A percentile compares a stretch with the other conserved stretches of the same genome.
phyloP scores from a whole-genome alignment of 1,140 invertebrate species.

The Lamellibrachia luymesi region DNA sequence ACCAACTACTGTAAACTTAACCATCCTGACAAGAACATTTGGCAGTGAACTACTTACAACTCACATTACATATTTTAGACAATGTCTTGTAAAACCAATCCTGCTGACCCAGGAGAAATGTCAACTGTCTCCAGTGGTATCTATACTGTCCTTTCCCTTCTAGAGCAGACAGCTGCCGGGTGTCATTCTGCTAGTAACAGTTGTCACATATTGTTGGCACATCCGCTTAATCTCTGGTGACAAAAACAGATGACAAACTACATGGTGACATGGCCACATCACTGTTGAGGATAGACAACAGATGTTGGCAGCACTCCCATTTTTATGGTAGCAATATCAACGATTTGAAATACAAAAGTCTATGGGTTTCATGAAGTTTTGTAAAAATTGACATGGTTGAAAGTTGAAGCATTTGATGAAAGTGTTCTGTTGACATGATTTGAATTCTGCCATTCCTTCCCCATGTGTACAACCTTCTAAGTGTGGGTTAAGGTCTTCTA shows the following conservation, averaged over 20 bases:
- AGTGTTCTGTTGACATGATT: too few relatives aligned
- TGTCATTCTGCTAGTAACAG: neutral
- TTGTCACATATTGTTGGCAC: conserved; percentile 4
- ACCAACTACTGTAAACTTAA: neutral
- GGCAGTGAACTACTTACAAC: neutral
- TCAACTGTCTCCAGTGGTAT: neutral
- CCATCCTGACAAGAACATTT: neutral
- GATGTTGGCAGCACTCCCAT: neutral
- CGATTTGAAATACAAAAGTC: neutral
- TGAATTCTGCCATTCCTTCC: too few relatives aligned
- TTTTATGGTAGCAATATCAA: neutral
- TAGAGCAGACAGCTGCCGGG: neutral
- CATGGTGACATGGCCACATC: neutral
- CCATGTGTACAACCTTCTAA: too few relatives aligned
- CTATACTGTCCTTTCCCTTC: neutral
- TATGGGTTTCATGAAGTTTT: neutral
- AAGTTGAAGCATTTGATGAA: too few relatives aligned
- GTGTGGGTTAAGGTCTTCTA: too few relatives aligned
- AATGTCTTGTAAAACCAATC: neutral
- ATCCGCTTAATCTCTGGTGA: neutral
- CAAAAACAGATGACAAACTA: neutral
- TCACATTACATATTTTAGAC: neutral
- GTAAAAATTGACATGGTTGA: too few relatives aligned
- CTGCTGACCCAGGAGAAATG: neutral
- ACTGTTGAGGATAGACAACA: neutral